Evolutionary conservation across 2,113 vertebrate genomes (phyloP).

Genomic region (Sigmodon hispidus): DNA sequence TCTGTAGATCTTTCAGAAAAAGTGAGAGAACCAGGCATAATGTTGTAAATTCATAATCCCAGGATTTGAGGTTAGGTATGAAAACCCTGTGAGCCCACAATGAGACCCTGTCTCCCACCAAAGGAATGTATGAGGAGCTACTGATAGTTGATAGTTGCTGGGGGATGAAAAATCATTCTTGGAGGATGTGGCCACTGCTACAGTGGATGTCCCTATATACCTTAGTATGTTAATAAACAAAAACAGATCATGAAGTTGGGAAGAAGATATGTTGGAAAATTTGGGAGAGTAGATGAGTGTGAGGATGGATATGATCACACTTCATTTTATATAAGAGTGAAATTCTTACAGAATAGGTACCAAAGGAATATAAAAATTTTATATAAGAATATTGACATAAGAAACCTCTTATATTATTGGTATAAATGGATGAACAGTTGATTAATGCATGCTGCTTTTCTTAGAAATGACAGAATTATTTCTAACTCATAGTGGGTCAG

Average conservation of each 20-base stretch:
- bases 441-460: not conserved
- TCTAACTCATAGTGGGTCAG: not conserved
- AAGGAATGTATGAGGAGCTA: not conserved
- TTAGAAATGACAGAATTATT: not conserved
- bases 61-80: not conserved
- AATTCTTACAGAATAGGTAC: not conserved
- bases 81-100: not conserved
- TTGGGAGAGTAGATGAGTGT: not conserved
- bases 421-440: not conserved
- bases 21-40: not conserved
- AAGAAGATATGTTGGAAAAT: too few relatives aligned
- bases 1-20: slow-evolving; percentile 17
- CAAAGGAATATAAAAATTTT: not conserved
- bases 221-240: not conserved
- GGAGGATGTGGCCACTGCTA: not conserved
- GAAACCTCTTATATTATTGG: not conserved
- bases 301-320: not conserved
- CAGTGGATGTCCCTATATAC: not conserved
- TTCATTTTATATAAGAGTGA: not conserved
- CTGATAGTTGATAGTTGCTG: not conserved
- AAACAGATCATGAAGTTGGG: not conserved
- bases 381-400: not conserved
- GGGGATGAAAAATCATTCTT: not conserved
- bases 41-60: not conserved
- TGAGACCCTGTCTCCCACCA: not conserved